These are phyloP conservation scores for Drosophila siamana DNA, from an alignment of 2,888 invertebrate genomes.

Conservation along the genomic window DNA sequence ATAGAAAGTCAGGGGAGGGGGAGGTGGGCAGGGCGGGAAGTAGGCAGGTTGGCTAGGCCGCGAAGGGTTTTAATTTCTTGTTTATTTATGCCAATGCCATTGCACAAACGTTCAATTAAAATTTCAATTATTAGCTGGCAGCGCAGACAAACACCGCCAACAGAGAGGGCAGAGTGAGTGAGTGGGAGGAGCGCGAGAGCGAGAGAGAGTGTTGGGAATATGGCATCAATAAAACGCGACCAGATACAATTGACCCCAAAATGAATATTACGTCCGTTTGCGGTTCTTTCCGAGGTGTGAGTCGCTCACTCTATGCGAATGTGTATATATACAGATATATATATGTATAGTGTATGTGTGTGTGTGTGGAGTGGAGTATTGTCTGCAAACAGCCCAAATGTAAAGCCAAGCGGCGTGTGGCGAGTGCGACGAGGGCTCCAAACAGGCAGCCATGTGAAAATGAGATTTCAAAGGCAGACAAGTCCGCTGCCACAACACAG, in stretches of 20 bases:
- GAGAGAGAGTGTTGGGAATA: slow-evolving; percentile 10
- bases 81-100: slow-evolving; percentile 59
- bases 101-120: slow-evolving; percentile 69
- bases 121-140: slow-evolving; percentile 71
- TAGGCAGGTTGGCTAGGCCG: slow-evolving; percentile 1
- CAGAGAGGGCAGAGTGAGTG: not conserved
- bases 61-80: slow-evolving; percentile 43
- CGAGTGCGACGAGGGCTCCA: not conserved
- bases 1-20: not conserved
- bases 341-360: not conserved
- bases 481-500: not conserved
- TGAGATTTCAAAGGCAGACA: slow-evolving; percentile 22
- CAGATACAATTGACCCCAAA: slow-evolving; percentile 39
- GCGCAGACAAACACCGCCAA: slow-evolving; percentile 34
- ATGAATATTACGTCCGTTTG: slow-evolving; percentile 28
- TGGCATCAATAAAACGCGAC: slow-evolving; percentile 27
- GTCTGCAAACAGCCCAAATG: slow-evolving; percentile 6
- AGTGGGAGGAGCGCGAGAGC: not conserved
- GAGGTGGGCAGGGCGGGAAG: not conserved
- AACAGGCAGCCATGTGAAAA: slow-evolving; percentile 30
- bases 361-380: not conserved
- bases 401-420: slow-evolving; percentile 14
- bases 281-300: not conserved
- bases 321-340: not conserved
- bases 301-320: not conserved